Conservation (phyloP, 2,797 vertebrate species). For the Mycteria americana region DNA sequence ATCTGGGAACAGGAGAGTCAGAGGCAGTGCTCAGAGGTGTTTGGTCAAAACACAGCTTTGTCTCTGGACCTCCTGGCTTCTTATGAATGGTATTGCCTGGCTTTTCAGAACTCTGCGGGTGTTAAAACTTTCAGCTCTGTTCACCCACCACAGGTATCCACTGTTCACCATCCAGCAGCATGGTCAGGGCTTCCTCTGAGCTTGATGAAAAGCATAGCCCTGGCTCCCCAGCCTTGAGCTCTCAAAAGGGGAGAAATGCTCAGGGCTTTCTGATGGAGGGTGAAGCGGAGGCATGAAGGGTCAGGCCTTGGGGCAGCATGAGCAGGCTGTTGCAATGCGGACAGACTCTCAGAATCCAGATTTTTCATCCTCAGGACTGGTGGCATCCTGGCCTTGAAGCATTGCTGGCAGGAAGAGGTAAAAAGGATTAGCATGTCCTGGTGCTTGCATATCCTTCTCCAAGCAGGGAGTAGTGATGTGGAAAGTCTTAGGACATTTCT, state of each 20-base stretch:
- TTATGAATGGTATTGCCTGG: background rate
- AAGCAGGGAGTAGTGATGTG: background rate
- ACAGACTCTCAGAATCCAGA: background rate
- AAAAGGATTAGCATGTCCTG: background rate
- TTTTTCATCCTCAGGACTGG: background rate
- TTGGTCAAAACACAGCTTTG: background rate
- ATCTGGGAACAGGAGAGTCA: background rate
- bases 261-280: background rate
- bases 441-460: background rate
- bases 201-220: background rate
- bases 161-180: background rate
- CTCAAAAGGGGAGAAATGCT: background rate
- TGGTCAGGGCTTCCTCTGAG: background rate
- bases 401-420: background rate
- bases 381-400: background rate
- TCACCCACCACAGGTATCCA: fast-evolving
- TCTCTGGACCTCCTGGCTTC: background rate
- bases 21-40: background rate
- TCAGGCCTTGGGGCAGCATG: background rate
- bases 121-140: background rate
- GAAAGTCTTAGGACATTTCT: background rate
- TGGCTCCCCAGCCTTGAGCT: background rate
- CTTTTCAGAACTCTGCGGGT: background rate
- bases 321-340: background rate
- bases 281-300: background rate